A percentile compares a stretch with the other conserved stretches of the same genome.
These are phyloP conservation scores for Tenthredo scrophulariae DNA, from an alignment of 2,888 invertebrate genomes.

Conservation along the genomic window DNA sequence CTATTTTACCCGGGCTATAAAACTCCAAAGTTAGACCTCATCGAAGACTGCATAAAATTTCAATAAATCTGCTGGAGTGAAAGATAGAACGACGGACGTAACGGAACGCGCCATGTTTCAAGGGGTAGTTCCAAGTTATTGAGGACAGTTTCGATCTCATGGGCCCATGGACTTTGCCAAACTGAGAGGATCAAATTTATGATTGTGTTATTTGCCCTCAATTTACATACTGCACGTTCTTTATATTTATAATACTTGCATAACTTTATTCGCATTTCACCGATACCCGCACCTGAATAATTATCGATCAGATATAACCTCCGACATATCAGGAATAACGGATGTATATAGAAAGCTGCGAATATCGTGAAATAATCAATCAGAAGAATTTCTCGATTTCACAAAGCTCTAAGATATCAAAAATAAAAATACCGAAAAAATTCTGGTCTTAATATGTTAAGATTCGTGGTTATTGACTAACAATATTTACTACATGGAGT, in stretches of 20 bases:
- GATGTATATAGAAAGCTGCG: not conserved
- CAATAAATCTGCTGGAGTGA: constrained; percentile 65
- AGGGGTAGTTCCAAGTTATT: constrained; percentile 62
- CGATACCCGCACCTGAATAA: not conserved
- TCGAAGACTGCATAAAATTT: constrained; percentile 69
- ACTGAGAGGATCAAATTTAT: constrained; percentile 47
- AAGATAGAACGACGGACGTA: constrained; percentile 60
- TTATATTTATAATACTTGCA: not conserved
- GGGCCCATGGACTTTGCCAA: constrained; percentile 37
- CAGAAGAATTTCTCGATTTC: not conserved
- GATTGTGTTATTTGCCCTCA: constrained; percentile 31
- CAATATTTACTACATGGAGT: too few relatives aligned
- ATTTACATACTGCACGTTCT: constrained; percentile 31
- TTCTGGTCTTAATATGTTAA: not conserved
- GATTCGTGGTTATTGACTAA: not conserved
- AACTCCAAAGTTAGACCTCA: constrained; percentile 67
- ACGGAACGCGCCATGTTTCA: constrained; percentile 65
- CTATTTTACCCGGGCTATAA: constrained; percentile 62
- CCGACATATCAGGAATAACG: not conserved
- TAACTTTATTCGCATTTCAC: not conserved
- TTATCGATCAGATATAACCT: not conserved
- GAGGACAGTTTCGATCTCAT: constrained; percentile 61
- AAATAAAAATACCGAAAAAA: not conserved
- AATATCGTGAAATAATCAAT: not conserved
- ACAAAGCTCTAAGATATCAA: not conserved